Evolutionary conservation across 2,113 vertebrate species (phyloP).

Genomic region (Syngnathoides biaculeatus): DNA sequence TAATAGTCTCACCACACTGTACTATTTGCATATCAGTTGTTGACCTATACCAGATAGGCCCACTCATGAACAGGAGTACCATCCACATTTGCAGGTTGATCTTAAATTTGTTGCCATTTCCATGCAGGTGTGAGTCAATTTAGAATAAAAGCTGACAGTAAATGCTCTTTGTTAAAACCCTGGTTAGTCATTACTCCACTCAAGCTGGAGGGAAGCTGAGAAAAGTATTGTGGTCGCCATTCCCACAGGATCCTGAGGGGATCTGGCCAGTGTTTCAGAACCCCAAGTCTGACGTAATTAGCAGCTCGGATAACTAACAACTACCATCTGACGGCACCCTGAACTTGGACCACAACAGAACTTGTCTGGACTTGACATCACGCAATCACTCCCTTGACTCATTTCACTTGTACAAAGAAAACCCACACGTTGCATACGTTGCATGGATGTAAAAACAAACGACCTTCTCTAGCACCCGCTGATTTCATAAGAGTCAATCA

Average conservation of each 20-base stretch:
- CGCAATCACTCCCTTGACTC: conserved; percentile 56
- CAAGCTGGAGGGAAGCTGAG: conserved; percentile 10
- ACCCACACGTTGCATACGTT: conserved; percentile 18
- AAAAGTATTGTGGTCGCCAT: conserved; percentile 27
- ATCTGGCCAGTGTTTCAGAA: conserved; percentile 58
- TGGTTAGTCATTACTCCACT: conserved; percentile 2
- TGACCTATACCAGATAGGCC: too few relatives aligned
- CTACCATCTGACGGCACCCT: conserved; percentile 60
- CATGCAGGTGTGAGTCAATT: neutral
- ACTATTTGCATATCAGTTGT: too few relatives aligned
- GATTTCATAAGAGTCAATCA: conserved; percentile 22
- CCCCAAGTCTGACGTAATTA: conserved; percentile 56
- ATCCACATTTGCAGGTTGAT: too few relatives aligned
- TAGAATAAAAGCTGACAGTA: neutral
- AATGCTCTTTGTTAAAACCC: neutral
- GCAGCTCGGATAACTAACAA: conserved; percentile 59
- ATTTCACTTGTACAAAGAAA: conserved; percentile 6
- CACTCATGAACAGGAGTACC: too few relatives aligned
- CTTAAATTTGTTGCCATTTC: neutral
- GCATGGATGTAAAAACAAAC: conserved; percentile 6
- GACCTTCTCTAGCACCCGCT: neutral
- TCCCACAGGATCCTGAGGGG: conserved; percentile 58
- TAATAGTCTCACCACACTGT: too few relatives aligned
- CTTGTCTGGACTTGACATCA: conserved; percentile 64
- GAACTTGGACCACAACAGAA: conserved; percentile 61